Percentiles rank a stretch among this genome's conserved stretches.
Evolutionary conservation across 2,888 invertebrate species (phyloP).

Genomic region (Corbicula japonica): DNA sequence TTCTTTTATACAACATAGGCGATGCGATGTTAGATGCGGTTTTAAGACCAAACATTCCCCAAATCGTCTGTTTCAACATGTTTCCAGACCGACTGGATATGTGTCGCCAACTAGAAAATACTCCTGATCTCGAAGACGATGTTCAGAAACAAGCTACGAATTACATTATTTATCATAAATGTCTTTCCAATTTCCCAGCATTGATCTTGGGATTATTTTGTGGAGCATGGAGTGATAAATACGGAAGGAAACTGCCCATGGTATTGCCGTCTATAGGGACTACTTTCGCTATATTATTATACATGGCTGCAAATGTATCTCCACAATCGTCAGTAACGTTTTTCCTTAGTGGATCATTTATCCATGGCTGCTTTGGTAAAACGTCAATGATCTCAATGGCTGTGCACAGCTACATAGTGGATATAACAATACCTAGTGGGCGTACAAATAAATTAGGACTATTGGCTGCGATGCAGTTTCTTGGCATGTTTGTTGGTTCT

Average conservation of each 20-base stretch:
- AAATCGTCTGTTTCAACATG: slow-evolving; percentile 76
- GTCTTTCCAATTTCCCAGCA: slow-evolving; percentile 83
- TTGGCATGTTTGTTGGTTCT: slow-evolving; percentile 84
- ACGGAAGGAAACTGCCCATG: slow-evolving; percentile 83
- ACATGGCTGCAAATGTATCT: slow-evolving; percentile 76
- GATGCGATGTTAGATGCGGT: slow-evolving; percentile 85
- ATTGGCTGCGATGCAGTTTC: slow-evolving; percentile 84
- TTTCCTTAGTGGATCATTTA: slow-evolving; percentile 79
- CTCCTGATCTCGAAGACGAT: slow-evolving; percentile 73
- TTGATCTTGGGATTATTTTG: slow-evolving; percentile 83
- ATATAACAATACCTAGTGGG: slow-evolving; percentile 76
- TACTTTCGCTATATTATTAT: slow-evolving; percentile 80
- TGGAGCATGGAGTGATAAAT: slow-evolving; percentile 85
- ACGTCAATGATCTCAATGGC: slow-evolving; percentile 85
- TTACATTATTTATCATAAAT: slow-evolving; percentile 81
- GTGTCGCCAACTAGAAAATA: slow-evolving; percentile 68
- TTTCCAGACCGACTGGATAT: slow-evolving; percentile 63
- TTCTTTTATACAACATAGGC: slow-evolving; percentile 83
- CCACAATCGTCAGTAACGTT: slow-evolving; percentile 66
- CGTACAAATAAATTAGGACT: slow-evolving; percentile 81
- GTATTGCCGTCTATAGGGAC: slow-evolving; percentile 83
- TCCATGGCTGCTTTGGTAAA: slow-evolving; percentile 84
- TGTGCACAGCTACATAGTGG: slow-evolving; percentile 83
- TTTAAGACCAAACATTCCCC: slow-evolving; percentile 82
- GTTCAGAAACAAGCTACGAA: slow-evolving; percentile 79